Conservation (phyloP, 2,797 vertebrate genomes). For the Choloepus didactylus region DNA sequence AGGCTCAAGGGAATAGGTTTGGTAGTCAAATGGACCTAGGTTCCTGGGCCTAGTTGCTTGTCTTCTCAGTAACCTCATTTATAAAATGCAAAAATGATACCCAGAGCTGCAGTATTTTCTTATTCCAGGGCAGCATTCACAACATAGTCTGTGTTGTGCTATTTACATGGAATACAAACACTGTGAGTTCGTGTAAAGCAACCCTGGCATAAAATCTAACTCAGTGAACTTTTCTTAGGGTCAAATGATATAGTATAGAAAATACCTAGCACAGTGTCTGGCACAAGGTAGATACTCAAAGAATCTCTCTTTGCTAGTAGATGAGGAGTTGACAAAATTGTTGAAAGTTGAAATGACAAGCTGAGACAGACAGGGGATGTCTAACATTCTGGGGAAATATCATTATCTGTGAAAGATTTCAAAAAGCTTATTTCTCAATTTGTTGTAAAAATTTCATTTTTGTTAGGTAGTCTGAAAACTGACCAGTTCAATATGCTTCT, state of each 20-base stretch:
- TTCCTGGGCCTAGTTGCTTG: background rate
- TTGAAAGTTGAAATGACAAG: conserved; percentile 47
- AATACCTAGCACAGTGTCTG: background rate
- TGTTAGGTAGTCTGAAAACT: background rate
- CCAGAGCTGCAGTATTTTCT: background rate
- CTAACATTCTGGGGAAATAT: background rate
- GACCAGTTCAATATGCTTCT: background rate
- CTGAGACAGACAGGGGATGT: background rate
- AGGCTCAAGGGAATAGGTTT: background rate
- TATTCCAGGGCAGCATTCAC: background rate
- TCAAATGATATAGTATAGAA: conserved; percentile 1
- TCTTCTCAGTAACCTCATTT: background rate
- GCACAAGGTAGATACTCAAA: background rate
- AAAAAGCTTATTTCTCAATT: background rate
- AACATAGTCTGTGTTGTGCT: background rate
- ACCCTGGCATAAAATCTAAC: background rate
- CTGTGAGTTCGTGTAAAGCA: background rate
- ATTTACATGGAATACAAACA: background rate
- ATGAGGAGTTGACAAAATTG: background rate
- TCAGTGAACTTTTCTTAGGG: conserved; percentile 5
- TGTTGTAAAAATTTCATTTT: conserved; percentile 27
- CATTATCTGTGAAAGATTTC: background rate
- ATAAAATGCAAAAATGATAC: background rate
- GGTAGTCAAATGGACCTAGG: background rate
- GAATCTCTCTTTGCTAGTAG: conserved; percentile 42